Evolutionary conservation across 2,888 invertebrate species (phyloP), one percentile per base, ranked within the genome.

Genomic region (Axea sp.): DNA sequence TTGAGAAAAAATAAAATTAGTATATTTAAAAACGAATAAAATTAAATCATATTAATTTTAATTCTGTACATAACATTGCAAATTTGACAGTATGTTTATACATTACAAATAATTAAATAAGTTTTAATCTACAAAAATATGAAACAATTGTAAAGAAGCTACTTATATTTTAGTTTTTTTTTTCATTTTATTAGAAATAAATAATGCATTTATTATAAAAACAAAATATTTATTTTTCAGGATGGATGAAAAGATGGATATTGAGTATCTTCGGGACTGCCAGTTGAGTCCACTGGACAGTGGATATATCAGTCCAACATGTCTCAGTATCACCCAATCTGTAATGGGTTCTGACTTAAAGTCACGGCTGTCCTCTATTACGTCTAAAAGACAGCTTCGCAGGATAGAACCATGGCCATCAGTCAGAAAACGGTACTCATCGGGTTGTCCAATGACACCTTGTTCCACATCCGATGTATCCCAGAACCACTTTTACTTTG

Each of bases 221-320:
- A n/a, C n/a, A n/a, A n/a, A n/a, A n/a, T n/a, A n/a, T n/a, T n/a
- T n/a, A n/a, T n/a, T n/a, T n/a, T 6, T 7, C 7, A 3, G 24
- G 7, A 74, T 69, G 74, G 64, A 65, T 1, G 67, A 68, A 11
- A 55, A 28, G 8, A 57, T 53, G 67, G 53, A 55, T 1, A 69
- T 49, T n/a, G 53, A 64, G 22, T 39, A 51, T 9, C 60, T 57
- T 9, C 60, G 62, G 1, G 59, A 68, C 17, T 62, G 43, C 5
- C 57, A 62, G 15, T 14, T 49, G 19, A 65, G 55, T 39, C 51
- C 47, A 2, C 39, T 45, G 31, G 75, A 75, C 53, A 75, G 75
- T 22, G 75, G 75, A 1, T 76, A 76, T 31, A 14, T 73, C 8
- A 76, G 73, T n/a, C 69, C 59, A 4, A 9, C 22, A 1, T 28